Conservation (phyloP, 2,113 vertebrate species). For the Thalassoma bifasciatum region DNA sequence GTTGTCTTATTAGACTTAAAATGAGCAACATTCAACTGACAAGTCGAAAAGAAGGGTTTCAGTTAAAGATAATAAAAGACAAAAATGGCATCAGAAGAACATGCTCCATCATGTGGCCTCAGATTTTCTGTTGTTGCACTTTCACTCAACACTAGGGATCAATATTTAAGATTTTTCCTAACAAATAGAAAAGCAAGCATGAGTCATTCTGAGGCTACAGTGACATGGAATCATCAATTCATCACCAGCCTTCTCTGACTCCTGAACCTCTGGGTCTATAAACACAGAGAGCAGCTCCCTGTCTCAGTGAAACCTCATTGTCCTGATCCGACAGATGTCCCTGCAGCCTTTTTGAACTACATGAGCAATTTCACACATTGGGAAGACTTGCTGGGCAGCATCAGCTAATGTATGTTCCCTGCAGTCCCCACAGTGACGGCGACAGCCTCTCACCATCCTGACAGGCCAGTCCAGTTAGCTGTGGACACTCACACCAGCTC, state of each 20-base stretch:
- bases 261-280: not conserved
- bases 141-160: no score
- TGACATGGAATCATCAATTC: no score
- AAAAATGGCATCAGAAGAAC: no score
- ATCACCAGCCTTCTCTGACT: not conserved
- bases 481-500: constrained; percentile 70
- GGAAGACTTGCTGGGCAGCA: constrained; percentile 69
- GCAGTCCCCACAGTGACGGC: constrained; percentile 60
- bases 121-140: no score
- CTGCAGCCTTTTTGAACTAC: constrained; percentile 64
- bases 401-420: constrained; percentile 74
- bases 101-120: no score
- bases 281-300: not conserved
- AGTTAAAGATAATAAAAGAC: no score
- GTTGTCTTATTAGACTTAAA: no score
- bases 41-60: no score
- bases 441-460: constrained; percentile 78
- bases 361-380: constrained; percentile 80
- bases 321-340: constrained; percentile 31
- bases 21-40: no score
- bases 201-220: no score
- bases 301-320: not conserved
- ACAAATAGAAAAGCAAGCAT: no score
- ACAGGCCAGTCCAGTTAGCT: constrained; percentile 68
- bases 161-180: no score